Percentiles rank a stretch among this genome's conserved stretches.
phyloP scores from a whole-genome alignment of 2,888 invertebrate species.

The Scelioninae gen. 1 region DNA sequence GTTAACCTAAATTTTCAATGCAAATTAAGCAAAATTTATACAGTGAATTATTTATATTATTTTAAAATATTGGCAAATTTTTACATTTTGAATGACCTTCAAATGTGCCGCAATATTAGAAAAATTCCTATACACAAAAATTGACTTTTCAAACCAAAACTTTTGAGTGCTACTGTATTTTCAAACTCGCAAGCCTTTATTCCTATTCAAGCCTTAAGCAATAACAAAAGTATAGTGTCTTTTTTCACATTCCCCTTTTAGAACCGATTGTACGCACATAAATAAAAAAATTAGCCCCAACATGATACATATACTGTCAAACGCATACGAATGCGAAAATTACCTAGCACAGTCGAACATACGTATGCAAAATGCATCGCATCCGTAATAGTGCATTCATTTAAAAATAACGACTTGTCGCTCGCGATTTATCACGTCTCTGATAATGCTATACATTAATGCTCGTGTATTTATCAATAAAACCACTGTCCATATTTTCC shows the following conservation, averaged over 20 bases:
- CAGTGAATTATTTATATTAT: too few species aligned
- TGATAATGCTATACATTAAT: constrained; percentile 24
- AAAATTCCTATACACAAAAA: too few species aligned
- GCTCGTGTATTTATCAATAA: constrained; percentile 33
- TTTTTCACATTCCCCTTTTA: constrained; percentile 13
- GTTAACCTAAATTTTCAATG: too few species aligned
- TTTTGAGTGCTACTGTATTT: constrained; percentile 39
- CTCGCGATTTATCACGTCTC: constrained; percentile 35
- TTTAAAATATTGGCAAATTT: too few species aligned
- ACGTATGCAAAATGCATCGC: constrained; percentile 33
- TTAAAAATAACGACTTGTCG: constrained; percentile 36
- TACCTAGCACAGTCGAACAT: constrained; percentile 17
- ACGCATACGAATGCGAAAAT: constrained; percentile 36
- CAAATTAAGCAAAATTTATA: too few species aligned
- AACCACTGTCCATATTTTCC: constrained; percentile 13
- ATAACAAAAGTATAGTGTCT: constrained; percentile 15
- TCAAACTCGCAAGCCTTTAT: constrained; percentile 13
- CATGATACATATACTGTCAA: constrained; percentile 27
- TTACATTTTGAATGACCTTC: too few species aligned
- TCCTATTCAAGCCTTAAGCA: constrained; percentile 43
- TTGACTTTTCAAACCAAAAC: too few species aligned
- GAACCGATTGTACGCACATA: constrained; percentile 7
- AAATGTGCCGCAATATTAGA: too few species aligned
- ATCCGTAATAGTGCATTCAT: constrained; percentile 15
- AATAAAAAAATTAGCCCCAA: constrained; percentile 39